Conservation (phyloP, 64 coral and sea anemone genomes). For the Astreopora myriophthalma region DNA sequence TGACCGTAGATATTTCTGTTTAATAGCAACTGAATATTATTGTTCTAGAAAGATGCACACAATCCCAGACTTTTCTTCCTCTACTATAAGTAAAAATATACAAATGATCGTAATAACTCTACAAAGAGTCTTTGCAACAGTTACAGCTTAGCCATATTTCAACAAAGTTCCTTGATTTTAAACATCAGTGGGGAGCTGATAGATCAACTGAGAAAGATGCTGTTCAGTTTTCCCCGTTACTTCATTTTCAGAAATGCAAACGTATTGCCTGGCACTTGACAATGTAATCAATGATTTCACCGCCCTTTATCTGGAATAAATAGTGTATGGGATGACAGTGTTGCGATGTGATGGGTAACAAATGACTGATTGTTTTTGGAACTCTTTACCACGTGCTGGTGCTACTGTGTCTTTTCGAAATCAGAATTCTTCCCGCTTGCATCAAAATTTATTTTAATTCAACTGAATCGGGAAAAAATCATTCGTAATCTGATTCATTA, state of each 20-base stretch:
- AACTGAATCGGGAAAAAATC: not conserved
- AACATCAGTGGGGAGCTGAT: not conserved
- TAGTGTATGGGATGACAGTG: not conserved
- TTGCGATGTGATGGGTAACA: not conserved
- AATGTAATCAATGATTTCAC: slow-evolving; percentile 3
- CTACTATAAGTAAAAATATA: not conserved
- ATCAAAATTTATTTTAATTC: not conserved
- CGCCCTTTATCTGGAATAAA: slow-evolving; percentile 14
- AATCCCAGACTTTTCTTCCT: not conserved
- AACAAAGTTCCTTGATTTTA: not conserved
- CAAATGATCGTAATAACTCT: not conserved
- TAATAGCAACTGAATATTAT: not conserved
- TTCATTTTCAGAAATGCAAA: not conserved
- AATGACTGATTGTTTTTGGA: not conserved
- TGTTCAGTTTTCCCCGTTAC: not conserved
- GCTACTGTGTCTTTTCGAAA: not conserved
- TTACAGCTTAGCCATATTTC: not conserved
- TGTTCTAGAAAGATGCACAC: not conserved
- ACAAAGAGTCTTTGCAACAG: not conserved
- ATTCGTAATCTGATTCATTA: too few relatives aligned
- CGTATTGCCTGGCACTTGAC: not conserved
- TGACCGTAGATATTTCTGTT: not conserved
- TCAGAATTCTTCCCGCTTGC: too few relatives aligned
- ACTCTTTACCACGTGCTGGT: not conserved
- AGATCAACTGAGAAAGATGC: not conserved